A percentile compares a stretch with the other conserved stretches of the same genome.
Conservation (phyloP, 2,888 invertebrate species). For the Hypomecis punctinalis region DNA sequence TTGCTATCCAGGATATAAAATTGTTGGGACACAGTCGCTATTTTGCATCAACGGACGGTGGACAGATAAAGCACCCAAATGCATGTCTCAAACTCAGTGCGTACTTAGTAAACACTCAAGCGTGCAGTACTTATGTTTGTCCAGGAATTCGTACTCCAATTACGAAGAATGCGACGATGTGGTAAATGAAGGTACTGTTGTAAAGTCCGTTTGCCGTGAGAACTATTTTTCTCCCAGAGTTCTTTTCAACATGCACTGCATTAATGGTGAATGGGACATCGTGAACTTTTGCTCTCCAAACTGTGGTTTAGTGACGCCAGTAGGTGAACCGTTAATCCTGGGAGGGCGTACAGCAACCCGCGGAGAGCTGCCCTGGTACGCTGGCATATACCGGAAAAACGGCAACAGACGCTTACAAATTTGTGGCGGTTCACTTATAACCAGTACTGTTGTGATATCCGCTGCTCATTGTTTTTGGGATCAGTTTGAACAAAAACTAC, state of each 20-base stretch:
- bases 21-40: background rate
- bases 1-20: background rate
- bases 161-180: background rate
- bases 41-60: background rate
- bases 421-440: conserved; percentile 84
- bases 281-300: conserved; percentile 28
- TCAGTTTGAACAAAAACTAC: background rate
- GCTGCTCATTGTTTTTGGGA: conserved; percentile 42
- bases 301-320: conserved; percentile 45
- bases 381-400: conserved; percentile 74
- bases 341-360: conserved; percentile 60
- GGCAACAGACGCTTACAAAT: conserved; percentile 71
- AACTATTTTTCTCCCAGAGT: background rate
- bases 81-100: background rate
- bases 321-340: conserved; percentile 61
- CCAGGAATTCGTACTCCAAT: background rate
- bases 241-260: background rate
- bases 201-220: background rate
- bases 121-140: background rate
- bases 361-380: conserved; percentile 83
- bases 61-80: background rate
- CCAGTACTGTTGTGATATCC: conserved; percentile 56
- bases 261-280: background rate
- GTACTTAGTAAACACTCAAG: background rate
- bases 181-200: background rate